Conservation (phyloP, 2,888 invertebrate species). For the Glyphotaelius pellucidus region DNA sequence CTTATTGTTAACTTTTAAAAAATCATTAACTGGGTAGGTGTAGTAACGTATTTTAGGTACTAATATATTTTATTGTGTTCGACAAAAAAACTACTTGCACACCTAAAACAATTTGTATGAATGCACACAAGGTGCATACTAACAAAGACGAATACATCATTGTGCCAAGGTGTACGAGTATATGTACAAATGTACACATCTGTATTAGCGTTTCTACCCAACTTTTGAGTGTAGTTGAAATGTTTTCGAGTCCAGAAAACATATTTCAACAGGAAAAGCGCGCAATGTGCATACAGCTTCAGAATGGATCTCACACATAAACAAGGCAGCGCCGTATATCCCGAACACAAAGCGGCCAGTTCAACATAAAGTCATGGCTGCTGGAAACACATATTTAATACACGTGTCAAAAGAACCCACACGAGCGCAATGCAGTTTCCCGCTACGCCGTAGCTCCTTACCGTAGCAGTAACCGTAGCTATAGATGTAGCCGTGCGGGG, state of each 20-base stretch:
- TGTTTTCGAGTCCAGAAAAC: neutral
- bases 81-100: neutral
- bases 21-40: neutral
- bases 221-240: neutral
- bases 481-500: neutral
- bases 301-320: constrained; percentile 34
- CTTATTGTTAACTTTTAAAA: neutral
- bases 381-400: constrained; percentile 57
- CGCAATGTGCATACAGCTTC: constrained; percentile 26
- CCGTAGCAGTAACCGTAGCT: neutral
- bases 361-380: constrained; percentile 38
- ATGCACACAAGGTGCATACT: neutral
- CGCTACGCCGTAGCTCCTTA: constrained; percentile 40
- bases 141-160: neutral
- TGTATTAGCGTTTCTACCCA: neutral
- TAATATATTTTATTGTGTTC: neutral
- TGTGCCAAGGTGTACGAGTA: neutral
- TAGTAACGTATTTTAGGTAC: too few relatives aligned
- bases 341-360: constrained; percentile 35
- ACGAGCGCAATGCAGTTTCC: constrained; percentile 54
- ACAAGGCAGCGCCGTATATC: constrained; percentile 40
- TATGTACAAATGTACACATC: too few relatives aligned
- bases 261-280: constrained; percentile 18
- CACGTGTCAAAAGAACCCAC: constrained; percentile 60
- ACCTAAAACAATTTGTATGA: neutral